Evolutionary conservation across 2,888 invertebrate species (phyloP), one percentile per base, ranked within the genome.

Genomic region (Amiota minor): DNA sequence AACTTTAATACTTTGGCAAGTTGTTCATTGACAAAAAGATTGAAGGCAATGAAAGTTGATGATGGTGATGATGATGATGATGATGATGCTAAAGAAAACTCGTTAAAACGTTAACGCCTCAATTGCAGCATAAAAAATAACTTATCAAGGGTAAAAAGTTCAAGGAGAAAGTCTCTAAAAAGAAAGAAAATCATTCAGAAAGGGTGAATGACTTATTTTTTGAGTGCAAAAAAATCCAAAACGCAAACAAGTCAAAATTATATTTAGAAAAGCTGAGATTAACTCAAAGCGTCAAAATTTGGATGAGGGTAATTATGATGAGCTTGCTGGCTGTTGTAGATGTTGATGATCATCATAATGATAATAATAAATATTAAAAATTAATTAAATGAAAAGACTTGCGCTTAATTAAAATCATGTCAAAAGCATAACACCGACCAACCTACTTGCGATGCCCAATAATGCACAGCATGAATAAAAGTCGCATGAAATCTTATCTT

Each of bases 361-460:
- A 23, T 23, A 12, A 20, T 61, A n/a, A n/a, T 64, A 45, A 64
- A 64, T 64, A 46, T 64, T 64, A 46, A n/a, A 45, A 64, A 64
- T 64, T 47, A 64, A 64, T 64, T 45, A 46, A 64, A 64, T 64
- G 46, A 64, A 64, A 8, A 56, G 46, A 64, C 64, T 79, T 74
- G 73, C 76, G 74, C 80, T 82, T 82, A 84, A 84, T 82, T 82
- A 84, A 83, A 80, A 82, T 76, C 67, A 81, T 82, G 82, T 83
- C 84, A 82, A 50, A 53, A 53, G 61, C 84, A 82, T 77, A 64
- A 69, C n/a, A 53, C 65, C 45, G 23, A 45, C 45, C 45, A 46
- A 14, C 47, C 12, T 6, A 56, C 4, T 10, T 9, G 16, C 20
- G 16, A 35, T 35, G 35, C 35, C 35, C 35, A 35, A 18, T 18